Conservation (phyloP, 2,888 invertebrate genomes). For the Calameuta filiformis region DNA sequence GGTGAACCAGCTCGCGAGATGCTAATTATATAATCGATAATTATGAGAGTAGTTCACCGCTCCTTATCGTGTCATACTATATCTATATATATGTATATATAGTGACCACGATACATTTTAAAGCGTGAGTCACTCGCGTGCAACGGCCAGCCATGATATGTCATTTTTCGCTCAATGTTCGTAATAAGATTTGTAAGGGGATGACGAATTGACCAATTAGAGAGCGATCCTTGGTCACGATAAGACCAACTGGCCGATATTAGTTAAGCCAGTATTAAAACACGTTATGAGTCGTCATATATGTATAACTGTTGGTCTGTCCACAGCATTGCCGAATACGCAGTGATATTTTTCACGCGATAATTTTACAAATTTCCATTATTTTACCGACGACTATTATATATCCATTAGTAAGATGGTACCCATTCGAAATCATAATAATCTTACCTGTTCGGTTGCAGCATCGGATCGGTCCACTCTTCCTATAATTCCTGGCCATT, state of each 20-base stretch:
- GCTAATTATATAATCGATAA: constrained; percentile 59
- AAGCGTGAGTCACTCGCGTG: constrained; percentile 63
- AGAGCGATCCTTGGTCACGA: constrained; percentile 60
- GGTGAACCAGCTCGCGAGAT: not conserved
- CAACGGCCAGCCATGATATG: constrained; percentile 49
- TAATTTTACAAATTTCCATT: not conserved
- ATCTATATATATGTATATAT: not conserved
- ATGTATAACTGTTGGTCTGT: not conserved
- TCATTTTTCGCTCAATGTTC: constrained; percentile 55
- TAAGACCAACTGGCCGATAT: constrained; percentile 47
- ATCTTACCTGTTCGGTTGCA: constrained; percentile 34
- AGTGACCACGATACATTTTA: constrained; percentile 47
- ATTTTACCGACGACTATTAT: constrained; percentile 45
- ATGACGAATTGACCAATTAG: constrained; percentile 66
- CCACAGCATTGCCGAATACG: not conserved
- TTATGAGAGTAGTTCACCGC: constrained; percentile 31
- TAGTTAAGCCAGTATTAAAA: constrained; percentile 5
- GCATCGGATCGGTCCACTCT: constrained; percentile 41
- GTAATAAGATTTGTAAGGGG: constrained; percentile 64
- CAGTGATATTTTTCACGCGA: not conserved
- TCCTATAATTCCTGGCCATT: constrained; percentile 51
- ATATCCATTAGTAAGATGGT: constrained; percentile 49
- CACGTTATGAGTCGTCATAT: not conserved
- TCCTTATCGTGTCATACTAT: not conserved
- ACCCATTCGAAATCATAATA: constrained; percentile 49